Evolutionary conservation across 2,888 invertebrate species (phyloP).

Genomic region (Calliscelio sp.): DNA sequence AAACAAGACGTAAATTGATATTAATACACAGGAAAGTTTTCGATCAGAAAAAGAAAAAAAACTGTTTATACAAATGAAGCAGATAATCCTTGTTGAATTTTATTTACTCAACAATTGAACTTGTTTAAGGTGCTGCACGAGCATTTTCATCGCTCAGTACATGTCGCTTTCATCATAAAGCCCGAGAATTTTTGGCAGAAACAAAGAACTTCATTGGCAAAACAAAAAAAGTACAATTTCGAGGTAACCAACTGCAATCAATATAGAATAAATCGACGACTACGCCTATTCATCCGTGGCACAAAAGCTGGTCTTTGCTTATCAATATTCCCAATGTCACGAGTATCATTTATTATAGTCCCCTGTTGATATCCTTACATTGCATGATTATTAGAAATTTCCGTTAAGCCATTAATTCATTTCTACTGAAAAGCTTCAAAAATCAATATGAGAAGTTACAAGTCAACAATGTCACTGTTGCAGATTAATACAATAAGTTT

Average conservation of each 20-base stretch:
- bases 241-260: slow-evolving; percentile 89
- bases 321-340: slow-evolving; percentile 47
- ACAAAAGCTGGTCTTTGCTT: slow-evolving; percentile 56
- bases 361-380: background rate
- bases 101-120: slow-evolving; percentile 6
- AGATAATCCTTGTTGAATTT: background rate
- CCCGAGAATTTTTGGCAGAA: slow-evolving; percentile 99
- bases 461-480: background rate
- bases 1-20: too few relatives aligned
- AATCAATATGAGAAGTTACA: background rate
- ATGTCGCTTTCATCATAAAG: slow-evolving; percentile 98
- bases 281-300: slow-evolving; percentile 50
- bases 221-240: slow-evolving; percentile 99
- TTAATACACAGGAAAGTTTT: too few relatives aligned
- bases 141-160: slow-evolving; percentile 96
- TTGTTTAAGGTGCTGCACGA: slow-evolving; percentile 92
- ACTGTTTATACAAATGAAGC: too few relatives aligned
- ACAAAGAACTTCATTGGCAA: slow-evolving; percentile 98
- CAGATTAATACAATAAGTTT: slow-evolving; percentile 98
- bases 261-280: slow-evolving; percentile 76
- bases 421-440: too few relatives aligned
- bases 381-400: slow-evolving; percentile 8
- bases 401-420: too few relatives aligned
- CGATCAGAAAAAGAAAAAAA: background rate
- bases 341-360: slow-evolving; percentile 25